Conservation (phyloP, 2,113 vertebrate species). For the Corythaixoides concolor region DNA sequence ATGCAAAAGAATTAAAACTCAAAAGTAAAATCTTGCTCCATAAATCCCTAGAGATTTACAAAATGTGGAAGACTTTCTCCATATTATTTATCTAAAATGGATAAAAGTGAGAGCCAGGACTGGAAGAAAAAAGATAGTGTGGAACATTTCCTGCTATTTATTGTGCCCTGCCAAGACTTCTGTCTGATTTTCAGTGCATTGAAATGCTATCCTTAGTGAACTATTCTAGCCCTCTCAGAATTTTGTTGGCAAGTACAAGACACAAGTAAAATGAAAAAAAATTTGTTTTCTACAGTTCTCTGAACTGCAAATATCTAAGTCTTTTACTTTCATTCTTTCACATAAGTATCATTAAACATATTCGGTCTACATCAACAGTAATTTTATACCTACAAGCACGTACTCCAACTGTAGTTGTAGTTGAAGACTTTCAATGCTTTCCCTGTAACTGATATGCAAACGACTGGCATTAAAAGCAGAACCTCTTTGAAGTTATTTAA, state of each 20-base stretch:
- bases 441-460: not conserved
- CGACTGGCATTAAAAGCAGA: conserved; percentile 11
- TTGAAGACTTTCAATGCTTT: not conserved
- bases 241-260: not conserved
- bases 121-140: not conserved
- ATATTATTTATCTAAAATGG: not conserved
- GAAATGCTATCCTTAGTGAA: not conserved
- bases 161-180: not conserved
- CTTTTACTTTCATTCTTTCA: not conserved
- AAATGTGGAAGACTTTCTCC: not conserved
- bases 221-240: not conserved
- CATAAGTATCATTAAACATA: not conserved
- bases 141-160: not conserved
- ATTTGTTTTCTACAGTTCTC: not conserved
- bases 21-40: not conserved
- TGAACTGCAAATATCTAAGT: not conserved
- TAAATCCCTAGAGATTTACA: not conserved
- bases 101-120: not conserved
- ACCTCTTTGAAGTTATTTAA: conserved; percentile 33
- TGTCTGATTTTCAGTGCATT: not conserved
- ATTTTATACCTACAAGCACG: not conserved
- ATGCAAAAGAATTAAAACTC: not conserved
- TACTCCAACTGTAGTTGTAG: not conserved
- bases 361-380: not conserved
- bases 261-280: not conserved